Base-by-base conservation (phyloP, 2,888 invertebrate genomes). In the Meiosimyza platycephala region DNA sequence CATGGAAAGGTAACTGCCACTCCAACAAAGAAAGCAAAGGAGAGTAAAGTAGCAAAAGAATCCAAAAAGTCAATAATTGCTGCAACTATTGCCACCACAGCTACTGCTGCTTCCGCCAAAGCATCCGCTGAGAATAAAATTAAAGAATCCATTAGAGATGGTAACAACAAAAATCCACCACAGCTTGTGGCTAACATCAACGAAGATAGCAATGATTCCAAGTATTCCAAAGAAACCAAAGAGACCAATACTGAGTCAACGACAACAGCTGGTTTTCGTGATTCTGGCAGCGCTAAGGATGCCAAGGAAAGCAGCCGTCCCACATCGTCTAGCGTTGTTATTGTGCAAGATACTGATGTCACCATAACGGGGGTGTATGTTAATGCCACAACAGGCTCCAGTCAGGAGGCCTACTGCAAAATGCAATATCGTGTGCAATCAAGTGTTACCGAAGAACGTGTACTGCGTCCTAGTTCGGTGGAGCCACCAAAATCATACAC, bases 341-440 rank as follows among this genome's bases (percentile, higher is more conserved):
- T 95, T 81, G 91, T 95, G 28, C 94, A 94, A 87, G 95, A 95
- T 80, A 93, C 95, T 0, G 95, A 95, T 82, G 94, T 95, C 40
- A 95, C 95, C 50, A 95, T 95, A 80, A 95, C 95, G 5, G 95
- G 95, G 16, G 94, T 95, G 73, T 95, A 95, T 86, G 92, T 92
- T 67, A 92, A 92, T 85, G 90, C 92, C 81, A 92, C 93, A 33
- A 92, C 93, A 3, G 89, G 92, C 72, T 91, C 92, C 51, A 94
- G 94, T 78, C 92, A 92, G 82, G 94, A 93, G 84, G 94, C 94
- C 48, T 95, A 92, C 84, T 95, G 95, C 85, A 95, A 94, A 79
- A 95, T 95, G 94, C 94, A 95, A 88, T 95, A 95, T 86, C 91
- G 95, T 77, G 95, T 95, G 79, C 94, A 94, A 78, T 94, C 95